Conservation (phyloP, 2,113 vertebrate species). For the Macrotis lagotis region DNA sequence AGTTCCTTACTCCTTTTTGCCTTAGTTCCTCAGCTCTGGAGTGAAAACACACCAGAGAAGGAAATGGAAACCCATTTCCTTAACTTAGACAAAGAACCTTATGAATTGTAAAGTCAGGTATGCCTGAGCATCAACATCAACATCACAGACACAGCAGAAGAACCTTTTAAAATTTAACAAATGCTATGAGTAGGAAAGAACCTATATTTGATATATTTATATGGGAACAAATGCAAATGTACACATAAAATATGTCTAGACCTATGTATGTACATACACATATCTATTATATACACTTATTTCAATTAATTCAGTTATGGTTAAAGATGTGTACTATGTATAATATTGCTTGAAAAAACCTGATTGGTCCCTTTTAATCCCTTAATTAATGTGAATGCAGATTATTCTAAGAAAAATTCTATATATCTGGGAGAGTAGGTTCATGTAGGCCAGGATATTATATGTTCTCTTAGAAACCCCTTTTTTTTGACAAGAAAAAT, state of each 20-base stretch:
- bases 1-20: background rate
- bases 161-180: background rate
- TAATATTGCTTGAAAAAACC: background rate
- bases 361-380: background rate
- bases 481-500: background rate
- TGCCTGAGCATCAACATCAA: background rate
- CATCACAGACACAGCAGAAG: too few relatives aligned
- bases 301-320: background rate
- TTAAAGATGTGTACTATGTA: background rate
- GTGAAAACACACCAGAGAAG: background rate
- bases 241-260: too few relatives aligned
- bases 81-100: background rate
- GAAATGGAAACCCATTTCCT: background rate
- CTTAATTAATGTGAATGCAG: background rate
- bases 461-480: background rate
- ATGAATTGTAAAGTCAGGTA: background rate
- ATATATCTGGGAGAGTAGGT: background rate
- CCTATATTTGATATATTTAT: too few relatives aligned
- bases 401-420: background rate
- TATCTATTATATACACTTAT: background rate
- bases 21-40: background rate
- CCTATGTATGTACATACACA: too few relatives aligned
- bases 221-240: too few relatives aligned
- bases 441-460: background rate
- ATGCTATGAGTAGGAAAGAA: too few relatives aligned